Evolutionary conservation across 1,140 invertebrate genomes (phyloP).

Genomic region (Lasaia peninsularis): DNA sequence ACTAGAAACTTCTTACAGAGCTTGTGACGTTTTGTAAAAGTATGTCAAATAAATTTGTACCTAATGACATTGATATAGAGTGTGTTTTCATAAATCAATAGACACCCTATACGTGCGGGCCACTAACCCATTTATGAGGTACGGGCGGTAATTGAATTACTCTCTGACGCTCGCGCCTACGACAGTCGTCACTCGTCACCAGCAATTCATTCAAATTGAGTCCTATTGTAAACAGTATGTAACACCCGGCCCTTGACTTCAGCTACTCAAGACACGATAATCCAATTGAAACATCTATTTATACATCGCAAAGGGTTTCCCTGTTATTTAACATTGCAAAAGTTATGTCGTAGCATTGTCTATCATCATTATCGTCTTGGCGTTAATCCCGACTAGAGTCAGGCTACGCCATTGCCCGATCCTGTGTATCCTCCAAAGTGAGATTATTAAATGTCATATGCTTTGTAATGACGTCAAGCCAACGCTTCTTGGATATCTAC

Average conservation of each 20-base stretch:
- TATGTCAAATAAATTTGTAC: background rate
- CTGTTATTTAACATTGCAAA: slow-evolving; percentile 1
- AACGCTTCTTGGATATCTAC: too few species aligned
- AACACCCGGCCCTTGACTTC: slow-evolving; percentile 23
- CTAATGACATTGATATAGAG: background rate
- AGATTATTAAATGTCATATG: too few species aligned
- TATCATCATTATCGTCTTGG: too few species aligned
- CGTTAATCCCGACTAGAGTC: too few species aligned
- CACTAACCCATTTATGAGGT: slow-evolving; percentile 66
- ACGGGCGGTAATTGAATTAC: slow-evolving; percentile 69
- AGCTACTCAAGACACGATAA: slow-evolving; percentile 1
- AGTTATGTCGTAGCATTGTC: background rate
- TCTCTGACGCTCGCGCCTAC: slow-evolving; percentile 29
- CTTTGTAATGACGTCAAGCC: too few species aligned
- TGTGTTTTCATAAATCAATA: background rate
- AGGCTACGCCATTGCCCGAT: too few species aligned
- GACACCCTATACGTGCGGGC: slow-evolving; percentile 45
- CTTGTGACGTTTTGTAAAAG: background rate
- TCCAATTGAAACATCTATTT: slow-evolving; percentile 1
- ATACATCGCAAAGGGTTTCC: background rate
- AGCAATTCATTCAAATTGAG: slow-evolving; percentile 34
- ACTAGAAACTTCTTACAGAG: background rate
- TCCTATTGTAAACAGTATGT: slow-evolving; percentile 31
- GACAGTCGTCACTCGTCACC: slow-evolving; percentile 13
- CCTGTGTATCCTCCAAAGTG: too few species aligned